Evolutionary conservation across 2,113 vertebrate genomes (phyloP), one percentile per base, ranked within the genome.

Genomic region (Festucalex cinctus): DNA sequence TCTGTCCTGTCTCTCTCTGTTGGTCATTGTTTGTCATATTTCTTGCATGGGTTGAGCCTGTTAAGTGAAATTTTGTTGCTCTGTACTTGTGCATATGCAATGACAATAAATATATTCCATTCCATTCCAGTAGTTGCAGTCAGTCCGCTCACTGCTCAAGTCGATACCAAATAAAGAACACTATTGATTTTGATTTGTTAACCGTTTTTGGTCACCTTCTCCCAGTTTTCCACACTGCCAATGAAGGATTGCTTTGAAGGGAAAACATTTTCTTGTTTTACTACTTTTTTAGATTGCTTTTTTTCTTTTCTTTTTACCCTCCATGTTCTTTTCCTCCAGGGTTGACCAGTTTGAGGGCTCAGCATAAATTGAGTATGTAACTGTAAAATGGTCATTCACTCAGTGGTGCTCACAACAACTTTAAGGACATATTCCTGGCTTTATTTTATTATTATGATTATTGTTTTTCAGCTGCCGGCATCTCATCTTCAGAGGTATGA

Each of bases 401-500:
- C 32, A 59, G 37, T 53, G 32, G 53, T 24, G 62, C 36, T 36
- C 26, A 36, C 63, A 35, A 13, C 22, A 64, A 73, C 68, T 63
- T 79, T 24, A 43, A 57, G 63, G 51, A 14, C 32, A 41, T 39
- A 66, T 41, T 44, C 36, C 14, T 20, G 44, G 10, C 9, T 24
- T 7, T 8, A 49, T 8, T 39, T 46, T 53, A 44, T 41, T 41
- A 13, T 70, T 58, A 10, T 41, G 9, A 41, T 41, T 46, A 37
- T 64, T 65, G 48, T 68, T 70, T 63, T 54, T 32, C 63, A 26
- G 53, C 54, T 69, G 49, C 9, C 0, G 6, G 69, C 53, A 56
- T 77, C 63, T 66, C 51, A 75, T 76, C 67, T 75, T 78, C 69
- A 82, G 72, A 73, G 56, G 49, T 66, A 46, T 65, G 28, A 65